Base-by-base conservation (phyloP, 2,797 vertebrate genomes). In the Ceyx erithaca region DNA sequence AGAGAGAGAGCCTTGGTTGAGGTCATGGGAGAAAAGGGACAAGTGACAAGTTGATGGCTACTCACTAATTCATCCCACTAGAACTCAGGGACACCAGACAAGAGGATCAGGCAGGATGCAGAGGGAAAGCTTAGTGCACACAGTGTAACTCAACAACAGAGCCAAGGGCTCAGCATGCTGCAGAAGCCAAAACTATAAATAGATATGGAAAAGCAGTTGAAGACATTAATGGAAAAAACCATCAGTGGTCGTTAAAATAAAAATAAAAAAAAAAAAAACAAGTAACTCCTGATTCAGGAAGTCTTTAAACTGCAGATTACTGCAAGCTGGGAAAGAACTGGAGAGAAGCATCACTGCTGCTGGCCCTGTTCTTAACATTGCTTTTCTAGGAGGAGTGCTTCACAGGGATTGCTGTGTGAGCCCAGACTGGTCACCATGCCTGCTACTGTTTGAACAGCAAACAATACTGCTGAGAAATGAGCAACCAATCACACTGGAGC, bases 101-200 rank as follows among this genome's bases (percentile, higher is more conserved):
- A 78, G 72, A 51, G n/a, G 26, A 89, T 35, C 31, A 62, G 71
- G 52, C 43, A 72, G 79, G 68, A 89, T 52, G 41, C 26, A 45
- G 63, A 67, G n/a, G 37, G 43, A 91, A 86, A 71, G 59, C 77
- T 72, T 30, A n/a, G 37, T 37, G 54, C 35, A 40, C 15, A 12
- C 54, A 57, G 80, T 57, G 52, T 87, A 89, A 95, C 83, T 87
- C 78, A 94, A 87, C 0, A 1, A 77, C 33, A 17, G 75, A 89
- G 49, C 21, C 71, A 49, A 28, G 76, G 0, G 3, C 81, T 87
- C 84, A 94, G 94, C 89, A 93, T 87, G 86, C 70, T 86, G 40
- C 18, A 87, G 77, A 78, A 93, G 90, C 86, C 94, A 95, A 80
- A 82, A 80, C 90, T 95, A 96, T 82, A 92, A 92, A 95, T 94